Conservation (phyloP, 2,888 invertebrate species). For the Mythimna vitellina region DNA sequence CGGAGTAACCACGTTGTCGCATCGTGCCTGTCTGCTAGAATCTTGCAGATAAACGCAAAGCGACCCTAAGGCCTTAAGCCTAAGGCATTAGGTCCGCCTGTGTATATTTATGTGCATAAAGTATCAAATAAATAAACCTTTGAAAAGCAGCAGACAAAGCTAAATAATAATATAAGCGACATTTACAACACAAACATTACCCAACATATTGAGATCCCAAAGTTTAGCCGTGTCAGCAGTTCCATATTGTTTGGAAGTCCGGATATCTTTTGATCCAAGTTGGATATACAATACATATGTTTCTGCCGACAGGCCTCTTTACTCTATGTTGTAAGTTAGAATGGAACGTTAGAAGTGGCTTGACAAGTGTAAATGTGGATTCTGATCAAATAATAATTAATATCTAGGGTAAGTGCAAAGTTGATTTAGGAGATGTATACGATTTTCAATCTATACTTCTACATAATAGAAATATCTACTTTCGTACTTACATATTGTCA, state of each 20-base stretch:
- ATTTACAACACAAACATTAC: constrained; percentile 12
- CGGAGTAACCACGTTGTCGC: too few species aligned
- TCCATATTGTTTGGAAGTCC: constrained; percentile 44
- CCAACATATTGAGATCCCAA: constrained; percentile 35
- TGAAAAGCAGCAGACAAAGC: not conserved
- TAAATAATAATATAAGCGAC: constrained; percentile 15
- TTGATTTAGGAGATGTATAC: too few species aligned
- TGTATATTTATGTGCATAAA: too few species aligned
- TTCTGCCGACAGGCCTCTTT: constrained; percentile 19
- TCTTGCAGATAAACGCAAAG: too few species aligned
- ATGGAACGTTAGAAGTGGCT: not conserved
- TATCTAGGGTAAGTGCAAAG: not conserved
- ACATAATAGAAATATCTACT: too few species aligned
- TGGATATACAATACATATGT: constrained; percentile 33
- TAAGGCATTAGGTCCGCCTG: too few species aligned
- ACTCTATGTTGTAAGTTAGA: constrained; percentile 2
- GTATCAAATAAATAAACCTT: not conserved
- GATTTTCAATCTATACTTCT: too few species aligned
- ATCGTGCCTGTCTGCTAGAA: not conserved
- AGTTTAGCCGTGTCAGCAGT: constrained; percentile 46
- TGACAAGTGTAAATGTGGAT: not conserved
- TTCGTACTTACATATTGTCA: too few species aligned
- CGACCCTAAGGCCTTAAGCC: too few species aligned
- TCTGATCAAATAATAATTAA: constrained; percentile 1
- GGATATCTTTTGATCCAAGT: constrained; percentile 61